phyloP scores from a whole-genome alignment of 2,888 invertebrate genomes.

The Tanytarsus gracilentus region DNA sequence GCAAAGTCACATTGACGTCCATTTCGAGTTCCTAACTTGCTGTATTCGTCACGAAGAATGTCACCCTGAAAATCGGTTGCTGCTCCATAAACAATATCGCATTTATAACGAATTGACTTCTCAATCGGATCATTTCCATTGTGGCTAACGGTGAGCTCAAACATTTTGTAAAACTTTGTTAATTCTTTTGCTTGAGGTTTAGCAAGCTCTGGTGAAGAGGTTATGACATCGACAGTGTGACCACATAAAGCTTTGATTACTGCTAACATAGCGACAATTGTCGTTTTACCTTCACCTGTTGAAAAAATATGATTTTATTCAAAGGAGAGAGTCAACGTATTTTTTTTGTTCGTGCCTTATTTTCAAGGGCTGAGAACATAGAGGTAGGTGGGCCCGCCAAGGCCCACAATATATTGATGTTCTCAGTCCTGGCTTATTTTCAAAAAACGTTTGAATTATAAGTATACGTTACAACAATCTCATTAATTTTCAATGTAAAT shows the following conservation, averaged over 20 bases:
- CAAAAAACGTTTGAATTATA: no score
- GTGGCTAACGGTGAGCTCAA: not conserved
- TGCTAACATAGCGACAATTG: slow-evolving; percentile 13
- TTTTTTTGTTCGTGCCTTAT: no score
- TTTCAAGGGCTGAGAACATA: no score
- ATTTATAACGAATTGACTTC: not conserved
- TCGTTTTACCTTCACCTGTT: slow-evolving; percentile 16
- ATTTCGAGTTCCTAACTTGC: slow-evolving; percentile 35
- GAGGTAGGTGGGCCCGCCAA: no score
- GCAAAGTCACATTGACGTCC: slow-evolving; percentile 35
- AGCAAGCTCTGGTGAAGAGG: not conserved
- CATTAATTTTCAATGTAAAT: no score
- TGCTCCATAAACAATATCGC: slow-evolving; percentile 17
- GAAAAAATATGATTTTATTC: no score
- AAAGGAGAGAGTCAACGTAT: no score
- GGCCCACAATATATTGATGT: no score
- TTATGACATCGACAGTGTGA: slow-evolving; percentile 13
- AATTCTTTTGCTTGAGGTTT: not conserved
- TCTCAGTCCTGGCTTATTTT: no score
- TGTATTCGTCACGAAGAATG: slow-evolving; percentile 35
- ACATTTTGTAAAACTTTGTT: not conserved
- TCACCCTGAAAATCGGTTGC: slow-evolving; percentile 29
- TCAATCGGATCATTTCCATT: not conserved
- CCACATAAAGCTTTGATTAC: slow-evolving; percentile 1
- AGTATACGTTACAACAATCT: no score